Conservation (phyloP, 2,113 vertebrate genomes). For the Aldabrachelys gigantea region DNA sequence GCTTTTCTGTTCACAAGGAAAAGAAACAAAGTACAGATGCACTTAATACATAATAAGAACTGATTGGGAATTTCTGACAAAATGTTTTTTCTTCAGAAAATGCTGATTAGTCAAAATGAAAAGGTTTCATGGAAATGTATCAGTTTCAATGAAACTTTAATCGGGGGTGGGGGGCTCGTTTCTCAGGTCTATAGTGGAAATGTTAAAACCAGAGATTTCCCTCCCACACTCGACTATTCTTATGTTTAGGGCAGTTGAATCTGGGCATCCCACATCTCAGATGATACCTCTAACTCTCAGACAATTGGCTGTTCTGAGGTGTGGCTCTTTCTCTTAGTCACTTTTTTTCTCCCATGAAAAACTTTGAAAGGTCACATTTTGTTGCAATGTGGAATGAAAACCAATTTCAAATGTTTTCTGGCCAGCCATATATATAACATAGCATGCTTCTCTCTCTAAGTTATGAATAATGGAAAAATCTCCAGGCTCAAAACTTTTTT, state of each 20-base stretch:
- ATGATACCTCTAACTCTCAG: no score
- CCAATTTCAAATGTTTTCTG: not conserved
- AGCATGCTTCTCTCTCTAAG: not conserved
- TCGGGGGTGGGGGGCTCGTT: not conserved
- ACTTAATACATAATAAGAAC: not conserved
- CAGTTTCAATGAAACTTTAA: not conserved
- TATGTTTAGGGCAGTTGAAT: not conserved
- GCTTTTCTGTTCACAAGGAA: not conserved
- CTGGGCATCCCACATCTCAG: not conserved
- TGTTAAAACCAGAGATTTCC: not conserved
- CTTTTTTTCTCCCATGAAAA: not conserved
- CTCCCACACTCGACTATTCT: no score
- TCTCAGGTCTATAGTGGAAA: not conserved
- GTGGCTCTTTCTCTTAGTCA: not conserved
- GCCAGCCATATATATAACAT: not conserved
- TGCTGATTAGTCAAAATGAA: not conserved
- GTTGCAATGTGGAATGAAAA: not conserved
- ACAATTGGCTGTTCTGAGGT: not conserved
- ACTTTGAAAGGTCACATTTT: not conserved
- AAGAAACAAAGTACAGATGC: not conserved
- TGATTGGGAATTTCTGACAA: not conserved
- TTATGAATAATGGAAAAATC: not conserved
- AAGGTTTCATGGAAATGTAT: not conserved
- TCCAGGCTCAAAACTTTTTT: not conserved
- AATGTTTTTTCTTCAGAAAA: not conserved